Percentiles rank a stretch among this genome's conserved stretches.
Conservation (phyloP, 1,140 invertebrate species). For the Oreohelix idahoensis region DNA sequence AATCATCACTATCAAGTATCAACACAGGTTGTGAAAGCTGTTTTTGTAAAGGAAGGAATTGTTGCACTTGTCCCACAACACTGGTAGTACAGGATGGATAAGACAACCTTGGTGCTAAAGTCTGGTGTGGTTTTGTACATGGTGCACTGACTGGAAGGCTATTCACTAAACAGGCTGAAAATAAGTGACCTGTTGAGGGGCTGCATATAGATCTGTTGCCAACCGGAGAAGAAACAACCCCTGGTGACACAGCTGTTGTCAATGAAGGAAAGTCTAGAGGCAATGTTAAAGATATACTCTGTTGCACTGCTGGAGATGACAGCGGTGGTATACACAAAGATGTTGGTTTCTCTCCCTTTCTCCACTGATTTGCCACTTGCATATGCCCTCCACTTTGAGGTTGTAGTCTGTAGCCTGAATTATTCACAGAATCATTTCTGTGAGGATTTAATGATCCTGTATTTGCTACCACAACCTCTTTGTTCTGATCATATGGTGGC, state of each 20-base stretch:
- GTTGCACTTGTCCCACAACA: no score
- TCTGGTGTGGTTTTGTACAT: neutral
- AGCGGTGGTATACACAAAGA: neutral
- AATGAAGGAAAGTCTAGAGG: conserved; percentile 17
- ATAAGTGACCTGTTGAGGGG: neutral
- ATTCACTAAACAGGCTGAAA: neutral
- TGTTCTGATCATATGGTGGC: no score
- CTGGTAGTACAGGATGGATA: neutral
- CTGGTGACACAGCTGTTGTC: neutral
- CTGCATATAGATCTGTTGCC: neutral
- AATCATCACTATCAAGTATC: conserved; percentile 10
- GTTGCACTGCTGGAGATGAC: neutral
- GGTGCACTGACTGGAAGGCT: neutral
- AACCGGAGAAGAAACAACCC: neutral
- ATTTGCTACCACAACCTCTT: no score
- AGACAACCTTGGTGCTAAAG: neutral
- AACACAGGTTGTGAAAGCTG: neutral
- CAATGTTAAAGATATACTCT: neutral
- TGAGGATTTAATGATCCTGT: no score
- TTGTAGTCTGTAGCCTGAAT: neutral
- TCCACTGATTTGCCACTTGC: neutral
- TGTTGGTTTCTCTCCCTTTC: neutral
- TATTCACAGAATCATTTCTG: neutral
- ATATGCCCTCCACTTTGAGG: neutral
- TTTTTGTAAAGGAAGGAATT: no score